Evolutionary conservation across 2,113 vertebrate species (phyloP).

Genomic region (Octodon degus): DNA sequence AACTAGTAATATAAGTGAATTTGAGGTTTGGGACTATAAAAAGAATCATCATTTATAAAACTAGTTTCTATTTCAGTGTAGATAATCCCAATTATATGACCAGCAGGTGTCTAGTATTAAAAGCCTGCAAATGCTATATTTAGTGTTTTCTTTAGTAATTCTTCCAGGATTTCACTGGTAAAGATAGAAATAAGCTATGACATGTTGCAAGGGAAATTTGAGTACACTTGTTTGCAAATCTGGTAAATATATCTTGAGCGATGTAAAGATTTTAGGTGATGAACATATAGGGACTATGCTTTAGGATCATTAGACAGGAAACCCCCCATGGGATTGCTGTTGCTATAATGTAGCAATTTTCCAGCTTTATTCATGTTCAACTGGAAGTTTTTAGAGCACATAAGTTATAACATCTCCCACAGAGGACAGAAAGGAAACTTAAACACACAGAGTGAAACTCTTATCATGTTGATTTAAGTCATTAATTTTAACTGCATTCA

Average conservation of each 20-base stretch:
- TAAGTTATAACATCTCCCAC: slow-evolving; percentile 46
- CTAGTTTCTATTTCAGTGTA: not conserved
- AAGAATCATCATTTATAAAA: not conserved
- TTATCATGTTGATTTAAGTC: slow-evolving; percentile 28
- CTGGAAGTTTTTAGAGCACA: slow-evolving; percentile 73
- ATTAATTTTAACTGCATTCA: slow-evolving; percentile 68
- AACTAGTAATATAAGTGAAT: not conserved
- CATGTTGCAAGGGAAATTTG: not conserved
- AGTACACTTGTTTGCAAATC: slow-evolving; percentile 8
- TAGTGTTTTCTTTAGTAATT: slow-evolving; percentile 30
- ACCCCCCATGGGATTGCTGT: not conserved
- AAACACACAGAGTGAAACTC: slow-evolving; percentile 45
- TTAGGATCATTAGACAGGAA: slow-evolving; percentile 39
- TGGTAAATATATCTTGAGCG: not conserved
- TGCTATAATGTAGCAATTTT: not conserved
- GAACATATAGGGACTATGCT: not conserved
- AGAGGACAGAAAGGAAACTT: slow-evolving; percentile 43
- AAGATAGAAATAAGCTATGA: not conserved
- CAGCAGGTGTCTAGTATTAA: not conserved
- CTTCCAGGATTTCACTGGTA: slow-evolving; percentile 12
- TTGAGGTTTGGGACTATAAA: not conserved
- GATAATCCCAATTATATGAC: not conserved
- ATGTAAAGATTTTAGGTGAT: slow-evolving; percentile 46
- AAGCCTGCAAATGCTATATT: not conserved
- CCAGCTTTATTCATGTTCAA: slow-evolving; percentile 54